Evolutionary conservation across 2,113 vertebrate genomes (phyloP).

Genomic region (Silurus glanis): DNA sequence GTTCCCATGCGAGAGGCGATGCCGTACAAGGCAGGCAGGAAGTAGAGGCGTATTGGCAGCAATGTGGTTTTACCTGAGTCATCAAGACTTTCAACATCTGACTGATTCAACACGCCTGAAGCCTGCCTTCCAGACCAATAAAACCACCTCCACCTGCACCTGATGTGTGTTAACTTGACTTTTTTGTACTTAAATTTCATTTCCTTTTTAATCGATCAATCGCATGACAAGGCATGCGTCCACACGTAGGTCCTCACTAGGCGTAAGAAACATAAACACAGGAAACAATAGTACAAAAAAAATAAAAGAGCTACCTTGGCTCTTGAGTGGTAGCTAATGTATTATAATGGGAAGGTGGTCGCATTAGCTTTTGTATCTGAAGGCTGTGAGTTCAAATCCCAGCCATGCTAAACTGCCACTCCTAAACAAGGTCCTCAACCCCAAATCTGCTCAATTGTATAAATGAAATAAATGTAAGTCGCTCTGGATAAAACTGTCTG

Average conservation of each 20-base stretch:
- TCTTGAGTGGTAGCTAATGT: not conserved
- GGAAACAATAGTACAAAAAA: not conserved
- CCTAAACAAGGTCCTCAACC: too few species aligned
- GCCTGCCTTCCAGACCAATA: conserved; percentile 11
- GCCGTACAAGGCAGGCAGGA: conserved; percentile 19
- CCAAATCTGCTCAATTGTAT: too few species aligned
- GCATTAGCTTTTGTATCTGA: too few species aligned
- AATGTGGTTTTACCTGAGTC: conserved; percentile 40
- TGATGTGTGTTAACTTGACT: conserved; percentile 16
- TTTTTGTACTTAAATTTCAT: not conserved
- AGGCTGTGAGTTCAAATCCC: too few species aligned
- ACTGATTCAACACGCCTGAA: conserved; percentile 34
- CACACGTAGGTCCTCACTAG: not conserved
- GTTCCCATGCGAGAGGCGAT: not conserved
- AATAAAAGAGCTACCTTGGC: not conserved
- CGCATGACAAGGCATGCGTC: not conserved
- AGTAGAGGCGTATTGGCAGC: conserved; percentile 36
- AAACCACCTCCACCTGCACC: not conserved
- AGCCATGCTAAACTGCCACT: too few species aligned
- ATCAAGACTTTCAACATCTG: conserved; percentile 8
- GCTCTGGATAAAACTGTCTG: too few species aligned
- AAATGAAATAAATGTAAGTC: too few species aligned
- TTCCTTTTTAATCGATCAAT: not conserved
- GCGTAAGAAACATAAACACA: not conserved
- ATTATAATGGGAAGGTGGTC: too few species aligned